Percentiles rank a stretch among this genome's conserved stretches.
phyloP scores from a whole-genome alignment of 1,140 invertebrate species.

The Laupala kohalensis region DNA sequence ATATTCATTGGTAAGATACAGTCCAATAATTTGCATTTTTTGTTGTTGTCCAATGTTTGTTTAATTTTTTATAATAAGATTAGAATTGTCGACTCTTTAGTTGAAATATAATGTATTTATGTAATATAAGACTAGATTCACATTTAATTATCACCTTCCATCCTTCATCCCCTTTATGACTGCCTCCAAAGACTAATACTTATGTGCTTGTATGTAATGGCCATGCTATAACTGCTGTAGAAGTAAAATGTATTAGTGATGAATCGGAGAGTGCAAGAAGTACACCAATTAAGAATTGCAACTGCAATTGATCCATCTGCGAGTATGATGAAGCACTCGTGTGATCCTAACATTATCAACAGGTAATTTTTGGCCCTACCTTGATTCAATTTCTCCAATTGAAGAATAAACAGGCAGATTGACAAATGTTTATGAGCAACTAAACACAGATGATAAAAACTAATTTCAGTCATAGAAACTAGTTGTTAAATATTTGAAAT shows the following conservation, averaged over 20 bases:
- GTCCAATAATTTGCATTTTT: too few species aligned
- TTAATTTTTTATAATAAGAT: too few species aligned
- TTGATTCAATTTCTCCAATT: too few species aligned
- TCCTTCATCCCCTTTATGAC: not conserved
- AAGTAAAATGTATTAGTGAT: constrained; percentile 9
- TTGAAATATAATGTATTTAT: constrained; percentile 48
- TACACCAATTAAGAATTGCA: constrained; percentile 48
- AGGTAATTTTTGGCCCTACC: constrained; percentile 48
- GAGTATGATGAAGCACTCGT: constrained; percentile 84
- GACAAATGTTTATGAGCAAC: too few species aligned
- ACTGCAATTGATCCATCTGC: constrained; percentile 78
- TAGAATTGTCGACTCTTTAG: too few species aligned
- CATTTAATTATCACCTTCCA: not conserved
- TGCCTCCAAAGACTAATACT: constrained; percentile 33
- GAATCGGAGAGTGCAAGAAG: constrained; percentile 23
- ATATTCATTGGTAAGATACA: constrained; percentile 42
- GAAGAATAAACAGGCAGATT: too few species aligned
- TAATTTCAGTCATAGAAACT: not conserved
- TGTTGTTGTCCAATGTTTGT: too few species aligned
- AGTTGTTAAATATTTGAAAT: not conserved
- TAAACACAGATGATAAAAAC: too few species aligned
- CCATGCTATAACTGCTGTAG: constrained; percentile 48
- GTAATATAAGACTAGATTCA: constrained; percentile 22
- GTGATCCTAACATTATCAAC: constrained; percentile 67
- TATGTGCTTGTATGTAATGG: constrained; percentile 69